Evolutionary conservation across 2,113 vertebrate genomes (phyloP).

Genomic region (Odontesthes bonariensis): DNA sequence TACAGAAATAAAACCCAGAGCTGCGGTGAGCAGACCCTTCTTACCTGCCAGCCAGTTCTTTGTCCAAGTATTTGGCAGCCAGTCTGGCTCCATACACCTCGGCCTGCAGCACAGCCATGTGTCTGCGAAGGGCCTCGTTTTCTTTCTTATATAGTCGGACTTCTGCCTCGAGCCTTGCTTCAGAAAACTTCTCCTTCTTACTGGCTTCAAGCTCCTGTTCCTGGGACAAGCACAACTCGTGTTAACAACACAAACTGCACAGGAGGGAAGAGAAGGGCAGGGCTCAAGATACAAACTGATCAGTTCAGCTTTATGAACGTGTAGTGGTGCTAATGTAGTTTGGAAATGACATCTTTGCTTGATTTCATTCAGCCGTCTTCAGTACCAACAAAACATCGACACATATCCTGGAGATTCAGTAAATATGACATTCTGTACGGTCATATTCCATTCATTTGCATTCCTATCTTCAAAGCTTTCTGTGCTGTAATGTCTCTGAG

Average conservation of each 20-base stretch:
- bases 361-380: too few relatives aligned
- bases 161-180: slow-evolving; percentile 93
- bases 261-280: too few relatives aligned
- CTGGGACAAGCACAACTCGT: slow-evolving; percentile 62
- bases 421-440: too few relatives aligned
- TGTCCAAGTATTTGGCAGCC: slow-evolving; percentile 98
- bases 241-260: slow-evolving; percentile 3
- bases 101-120: slow-evolving; percentile 97
- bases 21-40: neutral
- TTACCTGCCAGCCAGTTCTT: slow-evolving; percentile 96
- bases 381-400: too few relatives aligned
- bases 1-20: neutral
- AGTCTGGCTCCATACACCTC: slow-evolving; percentile 98
- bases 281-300: too few relatives aligned
- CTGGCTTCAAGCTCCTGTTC: slow-evolving; percentile 92
- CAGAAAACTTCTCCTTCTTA: slow-evolving; percentile 94
- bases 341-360: too few relatives aligned
- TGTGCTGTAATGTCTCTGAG: too few relatives aligned
- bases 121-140: slow-evolving; percentile 95
- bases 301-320: too few relatives aligned
- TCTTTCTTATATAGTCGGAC: slow-evolving; percentile 92
- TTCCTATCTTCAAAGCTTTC: too few relatives aligned
- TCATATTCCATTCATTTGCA: too few relatives aligned
- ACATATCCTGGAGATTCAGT: too few relatives aligned
- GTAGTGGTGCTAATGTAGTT: too few relatives aligned